Base-by-base conservation (phyloP, 1,140 invertebrate species). In the Aporrectodea caliginosa region DNA sequence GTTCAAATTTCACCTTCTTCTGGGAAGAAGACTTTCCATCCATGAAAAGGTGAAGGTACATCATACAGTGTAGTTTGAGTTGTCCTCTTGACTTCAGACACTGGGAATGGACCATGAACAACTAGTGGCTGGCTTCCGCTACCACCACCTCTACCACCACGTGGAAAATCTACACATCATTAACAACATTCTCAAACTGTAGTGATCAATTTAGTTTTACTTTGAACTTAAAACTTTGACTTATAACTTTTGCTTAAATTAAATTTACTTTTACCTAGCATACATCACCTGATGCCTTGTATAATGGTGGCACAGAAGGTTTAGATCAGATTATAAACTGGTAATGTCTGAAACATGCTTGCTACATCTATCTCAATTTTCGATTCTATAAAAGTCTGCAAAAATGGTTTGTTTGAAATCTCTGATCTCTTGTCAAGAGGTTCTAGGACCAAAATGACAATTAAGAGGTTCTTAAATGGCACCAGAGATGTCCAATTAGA, bases 11-110 rank as follows among this genome's bases (percentile, higher is more conserved):
- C 86, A 92, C 92, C 90, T 90, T 92, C 90, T 79, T 91, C 89
- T 75, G 91, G 89, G 85, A 93, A 92, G 87, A 93, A 93, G 12
- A 92, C 84, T 80, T 90, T 91, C 92, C 92, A 93, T 73, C 90
- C 90, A 84, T 90, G 88, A 83, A 91, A 92, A 35, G 90, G 88
- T 22, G 85, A 85, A 32, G 84, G 82, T 43, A 86, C 81, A 73
- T 85, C 83, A 75, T 87, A 81, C 14, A 58, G 78, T 12, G 85
- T 83, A 12, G 70, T 14, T 27, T 72, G 70, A 12, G 31, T 32
- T 32, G 31, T 14, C 6, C 27, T 32, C 14, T 72, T 72, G 6
- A 14, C 27, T 29, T 32, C 70, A 72, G 43, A 58, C 43, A 22
- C 6, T 58, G 43, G n/a, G n/a, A n/a, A n/a, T n/a, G n/a, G n/a